phyloP scores from a whole-genome alignment of 35 echinoderm and acorn worm genomes.

The Heliocidaris tuberculata region DNA sequence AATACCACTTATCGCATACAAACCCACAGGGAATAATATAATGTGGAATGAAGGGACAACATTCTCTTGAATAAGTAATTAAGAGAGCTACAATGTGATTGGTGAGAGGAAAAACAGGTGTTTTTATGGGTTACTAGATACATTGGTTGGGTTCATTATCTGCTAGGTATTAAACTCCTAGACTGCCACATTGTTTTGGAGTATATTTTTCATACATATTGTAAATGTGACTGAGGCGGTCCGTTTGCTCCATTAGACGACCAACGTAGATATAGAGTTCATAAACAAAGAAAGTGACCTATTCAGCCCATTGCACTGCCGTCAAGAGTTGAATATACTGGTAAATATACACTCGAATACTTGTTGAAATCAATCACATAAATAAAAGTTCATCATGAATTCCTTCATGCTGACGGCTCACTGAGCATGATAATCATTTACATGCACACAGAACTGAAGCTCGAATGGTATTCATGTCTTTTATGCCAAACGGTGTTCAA shows the following conservation, averaged over 20 bases:
- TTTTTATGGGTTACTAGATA: background rate
- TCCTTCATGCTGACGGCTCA: background rate
- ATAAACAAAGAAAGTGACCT: background rate
- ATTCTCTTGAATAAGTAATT: background rate
- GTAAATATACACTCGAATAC: constrained; percentile 11
- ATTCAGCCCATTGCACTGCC: constrained; percentile 7
- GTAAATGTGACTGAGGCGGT: too few relatives aligned
- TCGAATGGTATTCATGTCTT: background rate
- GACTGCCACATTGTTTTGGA: too few relatives aligned
- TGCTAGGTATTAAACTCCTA: too few relatives aligned
- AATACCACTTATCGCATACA: background rate
- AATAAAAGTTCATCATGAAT: background rate
- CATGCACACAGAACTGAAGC: background rate
- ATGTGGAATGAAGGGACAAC: background rate
- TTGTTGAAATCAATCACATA: background rate
- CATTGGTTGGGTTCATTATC: too few relatives aligned
- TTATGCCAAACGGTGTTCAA: background rate
- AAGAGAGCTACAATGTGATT: background rate
- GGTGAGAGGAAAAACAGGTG: background rate
- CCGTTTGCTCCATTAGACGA: too few relatives aligned
- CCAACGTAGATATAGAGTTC: background rate
- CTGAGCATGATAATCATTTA: background rate
- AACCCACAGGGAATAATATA: background rate
- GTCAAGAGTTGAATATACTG: background rate
- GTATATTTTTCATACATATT: too few relatives aligned